phyloP scores from a whole-genome alignment of 2,888 invertebrate species.

The Chaetoderma sp. region DNA sequence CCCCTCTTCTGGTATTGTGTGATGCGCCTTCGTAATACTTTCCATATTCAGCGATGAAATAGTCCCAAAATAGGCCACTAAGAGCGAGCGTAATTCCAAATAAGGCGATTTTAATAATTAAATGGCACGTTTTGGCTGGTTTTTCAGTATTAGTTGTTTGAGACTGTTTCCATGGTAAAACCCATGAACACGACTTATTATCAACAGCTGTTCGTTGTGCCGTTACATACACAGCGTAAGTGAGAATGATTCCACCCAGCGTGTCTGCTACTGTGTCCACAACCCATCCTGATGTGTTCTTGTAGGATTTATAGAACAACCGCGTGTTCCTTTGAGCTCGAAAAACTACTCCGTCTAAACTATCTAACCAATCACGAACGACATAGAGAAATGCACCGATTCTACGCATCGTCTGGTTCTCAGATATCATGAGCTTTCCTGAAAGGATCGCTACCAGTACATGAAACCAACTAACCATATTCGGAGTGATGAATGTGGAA shows the following conservation, averaged over 20 bases:
- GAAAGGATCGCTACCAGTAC: slow-evolving; percentile 81
- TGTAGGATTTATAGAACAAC: slow-evolving; percentile 56
- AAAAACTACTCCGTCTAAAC: slow-evolving; percentile 88
- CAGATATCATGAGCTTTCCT: slow-evolving; percentile 82
- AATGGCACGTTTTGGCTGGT: not conserved
- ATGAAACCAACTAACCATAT: slow-evolving; percentile 85
- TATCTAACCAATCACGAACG: slow-evolving; percentile 85
- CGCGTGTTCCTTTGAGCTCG: slow-evolving; percentile 73
- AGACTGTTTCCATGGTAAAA: slow-evolving; percentile 16
- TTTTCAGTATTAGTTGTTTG: not conserved
- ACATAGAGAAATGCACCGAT: slow-evolving; percentile 83
- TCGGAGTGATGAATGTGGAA: slow-evolving; percentile 79
- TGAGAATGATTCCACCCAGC: slow-evolving; percentile 72
- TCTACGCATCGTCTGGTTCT: slow-evolving; percentile 79
- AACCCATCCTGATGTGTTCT: slow-evolving; percentile 85
- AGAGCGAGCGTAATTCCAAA: slow-evolving; percentile 49
- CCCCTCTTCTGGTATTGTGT: not conserved
- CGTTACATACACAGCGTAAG: slow-evolving; percentile 70
- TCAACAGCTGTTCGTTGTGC: slow-evolving; percentile 43
- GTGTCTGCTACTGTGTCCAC: slow-evolving; percentile 87
- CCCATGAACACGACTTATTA: slow-evolving; percentile 7
- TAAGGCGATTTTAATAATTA: slow-evolving; percentile 22
- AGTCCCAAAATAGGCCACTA: slow-evolving; percentile 56
- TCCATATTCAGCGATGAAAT: slow-evolving; percentile 43
- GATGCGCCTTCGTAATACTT: slow-evolving; percentile 37